Conservation (phyloP, 2,888 invertebrate species). For the Hoplodrina ambigua region DNA sequence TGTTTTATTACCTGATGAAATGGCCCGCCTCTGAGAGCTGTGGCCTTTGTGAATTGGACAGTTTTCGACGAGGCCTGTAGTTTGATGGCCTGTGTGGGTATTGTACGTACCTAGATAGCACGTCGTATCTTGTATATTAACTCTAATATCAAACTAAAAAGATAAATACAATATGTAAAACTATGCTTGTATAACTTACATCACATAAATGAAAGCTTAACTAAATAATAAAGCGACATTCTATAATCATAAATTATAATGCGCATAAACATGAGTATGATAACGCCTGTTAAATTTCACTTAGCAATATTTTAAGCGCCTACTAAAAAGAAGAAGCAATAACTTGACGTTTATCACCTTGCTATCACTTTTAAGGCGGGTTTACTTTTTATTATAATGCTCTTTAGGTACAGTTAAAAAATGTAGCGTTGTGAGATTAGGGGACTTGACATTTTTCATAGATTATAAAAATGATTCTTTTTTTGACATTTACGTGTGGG, state of each 20-base stretch:
- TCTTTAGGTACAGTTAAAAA: constrained; percentile 4
- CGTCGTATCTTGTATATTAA: background rate
- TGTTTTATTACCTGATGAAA: constrained; percentile 87
- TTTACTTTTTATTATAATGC: constrained; percentile 24
- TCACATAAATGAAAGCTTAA: background rate
- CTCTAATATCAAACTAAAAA: too few species aligned
- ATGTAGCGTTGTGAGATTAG: constrained; percentile 11
- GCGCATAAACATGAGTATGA: constrained; percentile 28
- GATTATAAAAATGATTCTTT: too few species aligned
- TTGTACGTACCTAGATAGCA: too few species aligned
- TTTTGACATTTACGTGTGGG: background rate
- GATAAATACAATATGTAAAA: too few species aligned
- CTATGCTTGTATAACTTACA: background rate
- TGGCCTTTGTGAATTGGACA: constrained; percentile 69
- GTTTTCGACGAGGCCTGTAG: constrained; percentile 30
- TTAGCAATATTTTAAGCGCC: constrained; percentile 56
- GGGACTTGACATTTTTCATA: background rate
- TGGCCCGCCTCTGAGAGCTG: constrained; percentile 73
- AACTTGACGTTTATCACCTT: constrained; percentile 45
- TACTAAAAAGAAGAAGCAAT: constrained; percentile 47
- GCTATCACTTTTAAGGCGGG: constrained; percentile 35
- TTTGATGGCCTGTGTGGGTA: constrained; percentile 24
- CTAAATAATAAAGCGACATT: constrained; percentile 7
- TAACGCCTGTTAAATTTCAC: constrained; percentile 48
- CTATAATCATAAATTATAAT: constrained; percentile 11